Evolutionary conservation across 1,140 invertebrate species (phyloP), one percentile per base, ranked within the genome.

Genomic region (Rhopalosiphum maidis): DNA sequence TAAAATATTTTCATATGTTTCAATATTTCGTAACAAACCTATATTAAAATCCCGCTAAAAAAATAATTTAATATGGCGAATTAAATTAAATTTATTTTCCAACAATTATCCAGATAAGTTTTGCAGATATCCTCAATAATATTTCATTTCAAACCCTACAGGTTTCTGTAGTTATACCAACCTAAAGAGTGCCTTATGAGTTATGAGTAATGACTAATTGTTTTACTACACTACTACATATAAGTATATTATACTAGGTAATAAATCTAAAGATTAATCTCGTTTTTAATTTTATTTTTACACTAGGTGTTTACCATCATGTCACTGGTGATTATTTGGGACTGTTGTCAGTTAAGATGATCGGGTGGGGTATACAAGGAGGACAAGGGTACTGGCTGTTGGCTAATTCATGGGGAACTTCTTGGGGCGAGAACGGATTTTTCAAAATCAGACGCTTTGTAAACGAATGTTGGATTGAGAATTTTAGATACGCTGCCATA

Each of bases 311-410:
- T 15, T 99, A 99, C 95, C 96, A 97, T 94, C 98, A 98, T 95
- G 96, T 96, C 2, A 95, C 96, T 83, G 98, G 98, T 83, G 95
- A 96, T n/a, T 96, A 95, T 37, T 96, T 98, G 35, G 98, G 98
- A 51, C 98, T 98, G 18, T 98, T 99, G 95, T 98, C 98, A 43
- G 97, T 99, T 55, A 97, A 97, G 94, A 97, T 99, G 55, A 95
- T 99, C 23, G 98, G 98, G n/a, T 97, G 96, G 96, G 97, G 94
- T 37, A 3, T 77, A 1, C 30, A 93, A 51, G 11, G 48, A 54
- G 93, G 37, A 60, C 35, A 94, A n/a, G 94, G 95, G 30, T 96
- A 94, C 94, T 96, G 95, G 95, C 95, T 95, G 87, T 94, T 95
- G 21, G 95, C 95, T 89, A 96, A 96, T 94, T 96, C 96, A 90